These are phyloP conservation scores for Macaca mulatta DNA, from an alignment of 2,113 vertebrate species.

Conservation along the genomic window DNA sequence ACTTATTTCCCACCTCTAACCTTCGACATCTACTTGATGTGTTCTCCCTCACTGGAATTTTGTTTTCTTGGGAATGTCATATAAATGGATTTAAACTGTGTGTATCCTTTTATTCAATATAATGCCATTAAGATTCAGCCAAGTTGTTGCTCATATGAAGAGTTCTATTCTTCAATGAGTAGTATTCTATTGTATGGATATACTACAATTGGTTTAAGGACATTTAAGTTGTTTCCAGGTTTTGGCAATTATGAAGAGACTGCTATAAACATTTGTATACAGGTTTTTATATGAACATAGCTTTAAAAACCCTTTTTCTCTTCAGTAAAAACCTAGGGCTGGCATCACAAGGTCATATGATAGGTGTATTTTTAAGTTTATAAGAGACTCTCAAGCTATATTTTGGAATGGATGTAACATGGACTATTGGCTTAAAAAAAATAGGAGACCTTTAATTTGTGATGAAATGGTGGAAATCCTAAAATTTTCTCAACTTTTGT, in stretches of 20 bases:
- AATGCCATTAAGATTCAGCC: neutral
- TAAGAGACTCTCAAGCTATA: neutral
- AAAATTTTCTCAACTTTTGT: neutral
- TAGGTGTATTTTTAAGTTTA: neutral
- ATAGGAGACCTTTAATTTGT: neutral
- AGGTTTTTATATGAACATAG: neutral
- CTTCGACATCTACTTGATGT: neutral
- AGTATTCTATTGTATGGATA: neutral
- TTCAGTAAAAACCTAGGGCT: neutral
- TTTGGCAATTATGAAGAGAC: neutral
- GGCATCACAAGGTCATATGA: neutral
- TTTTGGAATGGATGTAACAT: neutral
- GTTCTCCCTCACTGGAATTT: neutral
- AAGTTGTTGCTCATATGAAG: neutral
- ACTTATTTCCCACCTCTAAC: neutral
- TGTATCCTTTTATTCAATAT: neutral
- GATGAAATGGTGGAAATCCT: neutral
- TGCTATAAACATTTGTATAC: neutral
- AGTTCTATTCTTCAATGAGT: neutral
- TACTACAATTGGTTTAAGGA: neutral
- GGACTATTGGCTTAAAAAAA: neutral
- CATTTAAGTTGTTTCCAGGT: neutral
- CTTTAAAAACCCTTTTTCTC: neutral
- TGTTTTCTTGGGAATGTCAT: neutral
- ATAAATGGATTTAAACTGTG: neutral